Conservation (phyloP, 2,888 invertebrate genomes). For the Idaea biselata region DNA sequence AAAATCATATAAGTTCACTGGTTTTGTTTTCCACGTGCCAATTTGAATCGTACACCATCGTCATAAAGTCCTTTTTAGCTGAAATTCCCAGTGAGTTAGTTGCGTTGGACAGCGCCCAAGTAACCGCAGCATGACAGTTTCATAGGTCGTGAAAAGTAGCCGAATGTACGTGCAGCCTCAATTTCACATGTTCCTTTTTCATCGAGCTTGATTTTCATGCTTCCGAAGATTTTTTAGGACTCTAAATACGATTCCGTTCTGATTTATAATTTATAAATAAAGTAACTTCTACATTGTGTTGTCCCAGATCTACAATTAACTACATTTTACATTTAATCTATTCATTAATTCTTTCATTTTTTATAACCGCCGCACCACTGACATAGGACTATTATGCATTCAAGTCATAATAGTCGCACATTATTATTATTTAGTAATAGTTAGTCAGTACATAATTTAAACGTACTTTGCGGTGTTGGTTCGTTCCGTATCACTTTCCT, state of each 20-base stretch:
- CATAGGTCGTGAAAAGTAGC: constrained; percentile 52
- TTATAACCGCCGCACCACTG: too few relatives aligned
- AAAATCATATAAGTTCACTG: constrained; percentile 6
- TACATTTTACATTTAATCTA: too few relatives aligned
- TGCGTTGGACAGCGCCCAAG: constrained; percentile 33
- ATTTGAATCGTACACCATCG: background rate
- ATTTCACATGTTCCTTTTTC: constrained; percentile 32
- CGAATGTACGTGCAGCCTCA: constrained; percentile 35
- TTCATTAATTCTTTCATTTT: too few relatives aligned
- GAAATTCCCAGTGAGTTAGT: constrained; percentile 29
- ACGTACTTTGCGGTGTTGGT: too few relatives aligned
- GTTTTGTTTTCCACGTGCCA: background rate
- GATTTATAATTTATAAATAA: background rate
- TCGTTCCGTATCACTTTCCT: too few relatives aligned
- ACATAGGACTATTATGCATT: too few relatives aligned
- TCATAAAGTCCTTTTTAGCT: constrained; percentile 9
- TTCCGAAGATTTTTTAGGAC: background rate
- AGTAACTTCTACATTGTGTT: too few relatives aligned
- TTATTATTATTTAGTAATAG: too few relatives aligned
- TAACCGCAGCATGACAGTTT: constrained; percentile 47
- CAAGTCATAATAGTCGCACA: too few relatives aligned
- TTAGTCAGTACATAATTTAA: too few relatives aligned
- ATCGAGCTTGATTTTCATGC: background rate
- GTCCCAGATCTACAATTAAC: too few relatives aligned
- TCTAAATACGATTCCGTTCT: background rate